Evolutionary conservation across 2,113 vertebrate species (phyloP), one percentile per base, ranked within the genome.

Genomic region (Pseudorasbora parva): DNA sequence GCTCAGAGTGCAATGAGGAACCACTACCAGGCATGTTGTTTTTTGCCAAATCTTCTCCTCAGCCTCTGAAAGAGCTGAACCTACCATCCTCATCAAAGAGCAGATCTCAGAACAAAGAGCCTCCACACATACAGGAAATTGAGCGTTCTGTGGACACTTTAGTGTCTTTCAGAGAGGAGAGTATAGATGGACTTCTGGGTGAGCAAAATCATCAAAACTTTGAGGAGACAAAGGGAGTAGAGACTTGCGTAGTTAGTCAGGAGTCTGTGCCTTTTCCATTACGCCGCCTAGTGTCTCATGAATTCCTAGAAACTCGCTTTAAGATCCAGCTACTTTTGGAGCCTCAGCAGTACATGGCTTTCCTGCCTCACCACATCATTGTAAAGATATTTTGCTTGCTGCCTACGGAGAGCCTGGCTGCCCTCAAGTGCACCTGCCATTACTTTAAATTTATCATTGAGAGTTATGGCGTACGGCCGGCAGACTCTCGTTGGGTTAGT

Each of bases 401-500:
- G 68, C 97, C 97, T 21, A 99, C 97, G 0, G 92, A 92, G 86
- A 96, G 95, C 51, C 93, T 99, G 82, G 97, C 97, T 0, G 97
- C 96, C 37, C 97, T 99, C 1, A 98, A 98, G 89, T 98, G 97
- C 91, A 94, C 95, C 87, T 98, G 96, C 92, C 95, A 91, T 91
- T 97, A 97, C 88, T 98, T 99, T 91, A 94, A 94, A 43, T 96
- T 96, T 51, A 87, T 99, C 89, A 98, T 99, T 0, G 95, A 98
- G 75, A 94, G 94, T 86, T 99, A 98, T 79, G 95, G 95, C 85
- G 94, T 98, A 80, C 90, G 97, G 72, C 97, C 98, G 0, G 95
- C 96, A 0, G 98, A 99, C 89, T 97, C 97, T 0, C 96, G 96
- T 74, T 99, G 98, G 98, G 97, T 98, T 10, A 95, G 94, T 0